These are phyloP conservation scores for Cerastis rubricosa DNA, from an alignment of 2,888 invertebrate genomes.

Conservation along the genomic window DNA sequence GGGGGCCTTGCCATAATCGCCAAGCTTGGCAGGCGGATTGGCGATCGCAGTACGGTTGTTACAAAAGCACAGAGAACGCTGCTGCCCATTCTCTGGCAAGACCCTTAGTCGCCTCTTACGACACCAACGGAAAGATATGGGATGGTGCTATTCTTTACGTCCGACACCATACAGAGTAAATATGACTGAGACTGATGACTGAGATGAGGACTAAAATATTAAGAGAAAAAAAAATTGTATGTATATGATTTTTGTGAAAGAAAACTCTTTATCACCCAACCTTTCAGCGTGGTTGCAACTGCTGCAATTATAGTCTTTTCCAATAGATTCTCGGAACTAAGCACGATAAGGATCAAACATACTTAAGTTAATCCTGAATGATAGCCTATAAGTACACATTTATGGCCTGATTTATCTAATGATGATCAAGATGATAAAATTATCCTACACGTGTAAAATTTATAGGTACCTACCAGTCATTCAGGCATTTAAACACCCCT, in stretches of 20 bases:
- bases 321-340: not conserved
- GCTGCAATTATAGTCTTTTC: not conserved
- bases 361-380: conserved; percentile 1
- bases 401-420: conserved; percentile 1
- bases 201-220: too few species aligned
- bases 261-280: not conserved
- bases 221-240: too few species aligned
- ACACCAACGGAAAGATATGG: too few species aligned
- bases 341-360: conserved; percentile 16
- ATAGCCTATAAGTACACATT: conserved; percentile 18
- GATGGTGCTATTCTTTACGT: too few species aligned
- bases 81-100: too few species aligned
- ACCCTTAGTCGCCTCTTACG: too few species aligned
- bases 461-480: not conserved
- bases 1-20: too few species aligned
- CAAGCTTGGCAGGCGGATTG: too few species aligned
- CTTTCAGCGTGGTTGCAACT: not conserved
- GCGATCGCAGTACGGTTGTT: too few species aligned
- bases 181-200: too few species aligned
- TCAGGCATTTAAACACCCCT: not conserved
- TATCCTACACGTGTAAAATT: not conserved
- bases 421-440: not conserved
- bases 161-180: too few species aligned
- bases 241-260: not conserved
- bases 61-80: too few species aligned